phyloP scores from a whole-genome alignment of 2,888 invertebrate genomes.

The Polydrusus tereticollis region DNA sequence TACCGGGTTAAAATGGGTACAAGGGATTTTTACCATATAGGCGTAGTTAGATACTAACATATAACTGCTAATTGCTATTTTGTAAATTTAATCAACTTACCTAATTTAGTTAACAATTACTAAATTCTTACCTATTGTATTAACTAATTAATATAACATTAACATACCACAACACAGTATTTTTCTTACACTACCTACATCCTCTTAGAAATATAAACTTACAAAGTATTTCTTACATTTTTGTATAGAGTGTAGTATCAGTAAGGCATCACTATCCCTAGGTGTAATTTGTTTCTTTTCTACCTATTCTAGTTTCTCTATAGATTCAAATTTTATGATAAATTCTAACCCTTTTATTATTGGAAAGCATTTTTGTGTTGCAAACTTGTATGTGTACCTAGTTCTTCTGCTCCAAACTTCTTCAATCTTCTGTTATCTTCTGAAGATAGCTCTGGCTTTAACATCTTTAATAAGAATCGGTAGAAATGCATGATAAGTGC shows the following conservation, averaged over 20 bases:
- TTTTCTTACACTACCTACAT: slow-evolving; percentile 8
- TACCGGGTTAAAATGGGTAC: slow-evolving; percentile 26
- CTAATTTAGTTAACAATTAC: too few species aligned
- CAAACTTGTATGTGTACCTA: too few species aligned
- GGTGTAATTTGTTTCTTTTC: too few species aligned
- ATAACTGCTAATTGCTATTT: slow-evolving; percentile 1
- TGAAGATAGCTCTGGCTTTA: neutral
- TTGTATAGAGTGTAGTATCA: neutral
- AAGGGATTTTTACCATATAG: neutral
- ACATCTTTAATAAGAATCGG: neutral
- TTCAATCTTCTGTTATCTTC: neutral
- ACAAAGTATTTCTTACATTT: neutral
- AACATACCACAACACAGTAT: slow-evolving; percentile 15
- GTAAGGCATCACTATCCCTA: too few species aligned
- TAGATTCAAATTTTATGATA: too few species aligned
- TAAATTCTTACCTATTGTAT: neutral
- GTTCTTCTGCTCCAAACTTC: neutral
- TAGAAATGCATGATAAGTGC: neutral
- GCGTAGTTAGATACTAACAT: neutral
- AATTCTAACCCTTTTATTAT: too few species aligned
- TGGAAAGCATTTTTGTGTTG: too few species aligned
- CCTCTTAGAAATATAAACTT: neutral
- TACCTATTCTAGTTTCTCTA: too few species aligned
- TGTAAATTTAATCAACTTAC: neutral
- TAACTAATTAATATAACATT: slow-evolving; percentile 14